These are phyloP conservation scores for Lissocephala sabroskyi DNA, from an alignment of 2,888 invertebrate genomes.

Conservation along the genomic window DNA sequence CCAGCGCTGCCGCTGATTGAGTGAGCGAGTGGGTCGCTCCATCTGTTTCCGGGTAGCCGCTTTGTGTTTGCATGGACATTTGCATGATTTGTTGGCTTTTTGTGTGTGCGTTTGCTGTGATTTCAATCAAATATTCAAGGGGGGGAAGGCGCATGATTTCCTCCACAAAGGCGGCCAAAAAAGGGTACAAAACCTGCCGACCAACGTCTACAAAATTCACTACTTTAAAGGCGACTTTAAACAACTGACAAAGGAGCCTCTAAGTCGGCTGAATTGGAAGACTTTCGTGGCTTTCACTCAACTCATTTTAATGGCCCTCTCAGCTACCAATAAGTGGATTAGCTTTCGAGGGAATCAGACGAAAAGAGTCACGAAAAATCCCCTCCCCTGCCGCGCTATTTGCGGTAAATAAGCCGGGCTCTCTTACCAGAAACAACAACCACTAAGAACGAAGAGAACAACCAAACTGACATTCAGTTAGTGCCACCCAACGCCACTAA, in stretches of 20 bases:
- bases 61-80: not conserved
- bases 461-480: too few species aligned
- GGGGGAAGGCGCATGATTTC: too few species aligned
- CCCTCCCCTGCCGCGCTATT: not conserved
- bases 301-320: conserved; percentile 21
- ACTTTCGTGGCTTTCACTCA: conserved; percentile 22
- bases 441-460: too few species aligned
- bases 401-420: not conserved
- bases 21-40: conserved; percentile 30
- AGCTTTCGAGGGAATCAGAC: conserved; percentile 21
- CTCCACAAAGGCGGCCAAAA: too few species aligned
- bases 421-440: not conserved
- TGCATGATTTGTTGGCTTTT: not conserved
- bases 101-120: conserved; percentile 14
- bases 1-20: conserved; percentile 9
- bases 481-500: conserved; percentile 25
- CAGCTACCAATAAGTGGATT: conserved; percentile 48
- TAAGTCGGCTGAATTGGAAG: too few species aligned
- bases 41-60: conserved; percentile 7
- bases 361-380: not conserved
- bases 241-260: too few species aligned
- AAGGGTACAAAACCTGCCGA: too few species aligned
- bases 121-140: conserved; percentile 25
- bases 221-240: too few species aligned
- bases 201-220: too few species aligned